Conservation (phyloP, 2,888 invertebrate genomes). For the Tolmerus cingulatus region DNA sequence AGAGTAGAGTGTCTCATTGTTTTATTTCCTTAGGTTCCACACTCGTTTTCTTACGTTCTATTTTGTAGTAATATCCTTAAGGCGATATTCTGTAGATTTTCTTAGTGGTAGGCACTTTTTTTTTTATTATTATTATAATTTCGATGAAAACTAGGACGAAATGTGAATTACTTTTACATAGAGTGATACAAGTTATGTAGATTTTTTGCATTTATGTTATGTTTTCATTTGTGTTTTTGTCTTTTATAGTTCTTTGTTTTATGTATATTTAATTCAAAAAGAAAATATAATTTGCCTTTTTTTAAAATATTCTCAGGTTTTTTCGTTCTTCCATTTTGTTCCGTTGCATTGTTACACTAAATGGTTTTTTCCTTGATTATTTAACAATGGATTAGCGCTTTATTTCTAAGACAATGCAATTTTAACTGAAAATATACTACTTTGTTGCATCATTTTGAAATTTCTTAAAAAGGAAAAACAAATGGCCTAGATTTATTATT, state of each 20-base stretch:
- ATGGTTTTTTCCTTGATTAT: not conserved
- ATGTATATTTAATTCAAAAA: conserved; percentile 31
- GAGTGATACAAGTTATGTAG: conserved; percentile 35
- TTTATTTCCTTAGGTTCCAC: not conserved
- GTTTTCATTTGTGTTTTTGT: conserved; percentile 34
- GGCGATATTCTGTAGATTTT: conserved; percentile 1
- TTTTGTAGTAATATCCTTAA: not conserved
- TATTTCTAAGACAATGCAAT: not conserved
- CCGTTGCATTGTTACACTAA: not conserved
- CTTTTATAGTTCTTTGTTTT: conserved; percentile 30
- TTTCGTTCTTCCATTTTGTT: not conserved
- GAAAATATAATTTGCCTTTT: conserved; percentile 33
- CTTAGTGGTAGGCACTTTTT: not conserved
- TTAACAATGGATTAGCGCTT: not conserved
- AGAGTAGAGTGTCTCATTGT: not conserved
- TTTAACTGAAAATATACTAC: too few relatives aligned
- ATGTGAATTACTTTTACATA: conserved; percentile 28
- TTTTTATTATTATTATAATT: conserved; percentile 2
- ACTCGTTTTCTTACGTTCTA: not conserved
- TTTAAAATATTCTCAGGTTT: not conserved
- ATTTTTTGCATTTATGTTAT: conserved; percentile 42
- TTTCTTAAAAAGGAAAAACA: too few relatives aligned
- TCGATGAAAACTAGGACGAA: conserved; percentile 8
- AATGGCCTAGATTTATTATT: too few relatives aligned
- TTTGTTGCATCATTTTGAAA: too few relatives aligned